These are phyloP conservation scores for Paraplagusia blochii DNA, from an alignment of 2,113 vertebrate genomes.

Conservation along the genomic window DNA sequence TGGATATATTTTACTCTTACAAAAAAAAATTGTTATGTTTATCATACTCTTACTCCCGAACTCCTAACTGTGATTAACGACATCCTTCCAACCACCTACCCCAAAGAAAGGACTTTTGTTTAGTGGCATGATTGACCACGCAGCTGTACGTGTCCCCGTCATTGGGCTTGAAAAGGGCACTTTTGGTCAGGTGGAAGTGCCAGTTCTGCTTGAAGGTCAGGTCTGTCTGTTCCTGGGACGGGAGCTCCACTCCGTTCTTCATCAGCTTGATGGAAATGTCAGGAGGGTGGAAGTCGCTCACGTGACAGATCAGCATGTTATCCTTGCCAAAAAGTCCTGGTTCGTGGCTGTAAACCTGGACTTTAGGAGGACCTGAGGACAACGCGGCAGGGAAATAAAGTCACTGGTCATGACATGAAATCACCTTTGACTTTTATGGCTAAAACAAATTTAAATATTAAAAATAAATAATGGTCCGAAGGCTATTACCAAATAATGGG, in stretches of 20 bases:
- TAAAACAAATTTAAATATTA: too few relatives aligned
- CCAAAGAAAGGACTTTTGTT: background rate
- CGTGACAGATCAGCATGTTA: slow-evolving; percentile 81
- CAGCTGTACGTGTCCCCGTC: rapidly evolving
- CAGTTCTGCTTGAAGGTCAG: slow-evolving; percentile 80
- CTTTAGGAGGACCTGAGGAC: slow-evolving; percentile 48
- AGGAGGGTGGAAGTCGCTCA: slow-evolving; percentile 77
- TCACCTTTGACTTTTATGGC: too few relatives aligned
- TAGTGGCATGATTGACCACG: background rate
- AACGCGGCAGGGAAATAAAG: background rate
- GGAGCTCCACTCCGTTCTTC: slow-evolving; percentile 36
- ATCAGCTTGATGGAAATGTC: slow-evolving; percentile 70
- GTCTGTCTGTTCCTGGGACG: slow-evolving; percentile 44
- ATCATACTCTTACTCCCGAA: too few relatives aligned
- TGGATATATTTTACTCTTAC: too few relatives aligned
- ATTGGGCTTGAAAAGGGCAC: slow-evolving; percentile 41
- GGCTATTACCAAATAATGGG: too few relatives aligned
- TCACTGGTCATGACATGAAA: background rate
- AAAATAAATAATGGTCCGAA: too few relatives aligned
- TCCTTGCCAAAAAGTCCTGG: rapidly evolving
- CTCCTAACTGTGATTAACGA: too few relatives aligned
- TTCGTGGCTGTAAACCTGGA: slow-evolving; percentile 78
- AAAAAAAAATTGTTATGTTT: too few relatives aligned
- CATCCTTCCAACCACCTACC: background rate
- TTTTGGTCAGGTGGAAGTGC: slow-evolving; percentile 78